Conservation (phyloP, 2,113 vertebrate genomes). For the Aspidoscelis tigris region DNA sequence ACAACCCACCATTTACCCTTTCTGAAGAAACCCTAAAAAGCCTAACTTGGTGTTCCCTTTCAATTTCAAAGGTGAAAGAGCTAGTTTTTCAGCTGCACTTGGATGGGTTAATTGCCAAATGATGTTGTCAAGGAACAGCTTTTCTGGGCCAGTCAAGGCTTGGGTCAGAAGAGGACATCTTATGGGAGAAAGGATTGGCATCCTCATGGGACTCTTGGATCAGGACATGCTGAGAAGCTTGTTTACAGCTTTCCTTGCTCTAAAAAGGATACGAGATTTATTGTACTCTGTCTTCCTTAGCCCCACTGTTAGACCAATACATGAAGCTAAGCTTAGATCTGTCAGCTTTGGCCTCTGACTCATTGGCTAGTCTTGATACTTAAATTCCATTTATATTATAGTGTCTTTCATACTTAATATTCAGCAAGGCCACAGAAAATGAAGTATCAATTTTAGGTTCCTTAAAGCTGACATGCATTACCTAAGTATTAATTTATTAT, state of each 20-base stretch:
- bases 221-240: slow-evolving; percentile 37
- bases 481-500: background rate
- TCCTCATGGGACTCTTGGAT: background rate
- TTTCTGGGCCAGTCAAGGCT: slow-evolving; percentile 8
- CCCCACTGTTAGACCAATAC: background rate
- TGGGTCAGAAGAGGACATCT: slow-evolving; percentile 17
- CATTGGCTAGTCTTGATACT: background rate
- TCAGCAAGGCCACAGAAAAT: background rate
- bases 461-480: background rate
- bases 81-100: slow-evolving; percentile 47
- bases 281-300: background rate
- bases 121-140: background rate
- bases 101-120: slow-evolving; percentile 31
- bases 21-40: slow-evolving; percentile 36
- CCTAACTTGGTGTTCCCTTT: slow-evolving; percentile 47
- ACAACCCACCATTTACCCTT: background rate
- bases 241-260: slow-evolving; percentile 19
- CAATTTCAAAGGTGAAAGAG: slow-evolving; percentile 23
- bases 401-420: background rate
- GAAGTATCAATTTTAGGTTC: background rate
- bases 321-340: background rate
- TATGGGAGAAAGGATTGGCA: slow-evolving; percentile 25
- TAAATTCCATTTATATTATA: background rate
- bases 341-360: background rate
- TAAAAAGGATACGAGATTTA: slow-evolving; percentile 6